Base-by-base conservation (phyloP, 1,140 invertebrate species). In the Mamestra configurata region DNA sequence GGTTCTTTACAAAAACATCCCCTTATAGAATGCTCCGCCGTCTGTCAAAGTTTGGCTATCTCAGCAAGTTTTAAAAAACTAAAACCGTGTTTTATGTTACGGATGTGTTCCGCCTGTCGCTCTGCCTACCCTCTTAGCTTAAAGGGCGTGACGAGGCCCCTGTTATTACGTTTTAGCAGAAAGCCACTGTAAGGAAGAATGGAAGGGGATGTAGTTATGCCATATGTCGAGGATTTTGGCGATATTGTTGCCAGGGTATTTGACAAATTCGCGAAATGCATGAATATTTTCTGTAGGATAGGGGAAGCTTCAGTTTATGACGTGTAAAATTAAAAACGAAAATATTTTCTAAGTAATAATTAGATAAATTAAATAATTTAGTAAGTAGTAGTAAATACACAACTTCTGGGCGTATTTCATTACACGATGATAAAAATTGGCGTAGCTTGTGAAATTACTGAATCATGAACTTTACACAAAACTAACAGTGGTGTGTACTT, bases 111-210 rank as follows among this genome's bases (percentile, higher is more conserved):
- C 53, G 72, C 31, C 20, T 40, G 59, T 31, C 57, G 13, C 11
- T 75, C 72, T 24, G 13, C 31, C 35, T 75, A 70, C 66, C 66
- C 66, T 70, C 22, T 43, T 22, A 37, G 10, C 24, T 7, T 53
- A 70, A 70, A 49, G 66, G 66, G 66, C 66, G 66, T 70, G 66
- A 70, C 40, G 61, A 43, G 40, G 51, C 18, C 18, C 35, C 35
- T 40, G 15, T 43, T 59, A 53, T 75, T 59, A 43, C 22, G 40
- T 43, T 57, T 57, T 55, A 57, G 71, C 20, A 35, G 37, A 53
- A 40, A 75, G 18, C 37, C 18, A 37, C 43, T 49, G 43, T 0
- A 43, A 43, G 15, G 43, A 15, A n/a, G 43, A 49, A 49, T 20
- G 31, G 4, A 35, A 37, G 70, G 46, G 70, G 49, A 51, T 5